A percentile compares a stretch with the other conserved stretches of the same genome.
Conservation (phyloP, 2,797 vertebrate genomes). For the Scomberomorus guttatus region DNA sequence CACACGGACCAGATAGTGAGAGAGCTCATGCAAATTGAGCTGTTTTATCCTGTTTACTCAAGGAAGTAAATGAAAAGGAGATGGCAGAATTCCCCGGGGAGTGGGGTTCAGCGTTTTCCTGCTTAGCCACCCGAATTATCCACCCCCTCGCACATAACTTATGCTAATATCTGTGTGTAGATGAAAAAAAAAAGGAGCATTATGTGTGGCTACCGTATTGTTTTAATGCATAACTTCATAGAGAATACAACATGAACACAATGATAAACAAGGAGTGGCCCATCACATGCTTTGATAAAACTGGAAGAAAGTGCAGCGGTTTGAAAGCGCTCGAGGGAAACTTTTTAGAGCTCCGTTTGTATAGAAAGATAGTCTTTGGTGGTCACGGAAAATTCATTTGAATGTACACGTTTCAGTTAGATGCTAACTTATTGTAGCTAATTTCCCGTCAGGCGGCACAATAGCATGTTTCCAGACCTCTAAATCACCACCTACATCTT, state of each 20-base stretch:
- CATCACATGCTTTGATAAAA: constrained; percentile 57
- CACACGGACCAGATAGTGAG: constrained; percentile 31
- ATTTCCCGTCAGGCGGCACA: background rate
- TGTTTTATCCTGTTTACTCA: constrained; percentile 82
- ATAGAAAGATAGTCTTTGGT: background rate
- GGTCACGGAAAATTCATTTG: background rate
- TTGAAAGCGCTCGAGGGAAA: constrained; percentile 52
- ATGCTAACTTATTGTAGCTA: background rate
- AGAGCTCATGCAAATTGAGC: constrained; percentile 75
- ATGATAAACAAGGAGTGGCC: constrained; percentile 66
- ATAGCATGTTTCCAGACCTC: background rate
- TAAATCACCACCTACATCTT: background rate
- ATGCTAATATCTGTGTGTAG: constrained; percentile 69
- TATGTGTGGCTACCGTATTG: constrained; percentile 56
- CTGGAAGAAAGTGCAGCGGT: constrained; percentile 52
- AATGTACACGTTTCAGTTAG: background rate
- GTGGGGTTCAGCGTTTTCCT: constrained; percentile 62
- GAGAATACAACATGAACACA: constrained; percentile 64
- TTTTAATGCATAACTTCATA: constrained; percentile 65
- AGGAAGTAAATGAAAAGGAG: constrained; percentile 72
- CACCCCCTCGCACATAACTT: constrained; percentile 64
- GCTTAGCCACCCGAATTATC: constrained; percentile 55
- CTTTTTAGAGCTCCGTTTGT: constrained; percentile 36
- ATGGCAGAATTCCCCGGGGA: constrained; percentile 71
- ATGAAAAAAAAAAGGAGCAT: constrained; percentile 62